phyloP scores from a whole-genome alignment of 2,113 vertebrate species.

The Cariama cristata region DNA sequence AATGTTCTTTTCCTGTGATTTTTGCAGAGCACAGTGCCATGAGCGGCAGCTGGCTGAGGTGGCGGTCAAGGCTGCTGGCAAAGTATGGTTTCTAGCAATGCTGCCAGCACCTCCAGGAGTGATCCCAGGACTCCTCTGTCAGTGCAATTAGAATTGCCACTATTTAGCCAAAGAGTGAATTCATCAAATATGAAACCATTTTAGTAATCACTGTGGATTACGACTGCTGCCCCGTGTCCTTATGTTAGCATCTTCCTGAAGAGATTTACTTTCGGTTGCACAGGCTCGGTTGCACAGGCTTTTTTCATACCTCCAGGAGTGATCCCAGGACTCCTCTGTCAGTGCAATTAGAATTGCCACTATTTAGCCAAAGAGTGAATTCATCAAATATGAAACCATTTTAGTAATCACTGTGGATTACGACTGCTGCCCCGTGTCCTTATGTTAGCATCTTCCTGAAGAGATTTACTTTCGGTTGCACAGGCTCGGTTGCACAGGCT shows the following conservation, averaged over 20 bases:
- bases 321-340: background rate
- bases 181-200: background rate
- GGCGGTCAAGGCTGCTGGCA: background rate
- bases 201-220: background rate
- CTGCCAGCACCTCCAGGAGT: background rate
- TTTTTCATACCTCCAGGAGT: background rate
- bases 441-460: background rate
- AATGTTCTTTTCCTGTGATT: accelerated
- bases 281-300: background rate
- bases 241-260: background rate
- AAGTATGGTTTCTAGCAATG: background rate
- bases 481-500: background rate
- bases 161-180: background rate
- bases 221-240: background rate
- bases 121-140: background rate
- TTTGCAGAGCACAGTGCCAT: background rate
- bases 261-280: background rate
- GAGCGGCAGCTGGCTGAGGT: background rate
- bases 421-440: background rate
- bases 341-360: background rate
- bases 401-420: background rate
- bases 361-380: background rate
- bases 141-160: background rate
- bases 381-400: background rate
- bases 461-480: background rate